Percentiles rank a stretch among this genome's conserved stretches.
Evolutionary conservation across 2,797 vertebrate genomes (phyloP).

Genomic region (Trichosurus vulpecula): DNA sequence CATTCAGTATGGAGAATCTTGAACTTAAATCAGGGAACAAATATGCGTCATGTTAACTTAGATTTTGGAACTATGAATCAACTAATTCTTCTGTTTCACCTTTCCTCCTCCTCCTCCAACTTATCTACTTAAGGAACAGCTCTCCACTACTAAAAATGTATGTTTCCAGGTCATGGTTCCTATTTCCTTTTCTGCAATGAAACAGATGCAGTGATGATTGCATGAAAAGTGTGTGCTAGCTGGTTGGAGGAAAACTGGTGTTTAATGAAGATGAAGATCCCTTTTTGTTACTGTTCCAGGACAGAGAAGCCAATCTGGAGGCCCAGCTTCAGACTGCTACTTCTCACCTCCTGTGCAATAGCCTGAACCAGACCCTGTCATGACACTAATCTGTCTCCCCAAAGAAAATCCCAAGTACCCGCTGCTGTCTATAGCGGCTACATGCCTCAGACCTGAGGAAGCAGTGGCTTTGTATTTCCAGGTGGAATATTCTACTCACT

Average conservation of each 20-base stretch:
- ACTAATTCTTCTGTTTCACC: constrained; percentile 24
- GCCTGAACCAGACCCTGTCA: background rate
- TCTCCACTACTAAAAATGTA: background rate
- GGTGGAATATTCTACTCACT: background rate
- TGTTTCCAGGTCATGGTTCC: background rate
- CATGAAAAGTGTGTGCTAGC: background rate
- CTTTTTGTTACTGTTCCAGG: background rate
- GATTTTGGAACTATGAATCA: constrained; percentile 29
- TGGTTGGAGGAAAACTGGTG: background rate
- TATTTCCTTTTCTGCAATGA: constrained; percentile 17
- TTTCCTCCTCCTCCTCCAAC: constrained; percentile 23
- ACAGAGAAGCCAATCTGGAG: background rate
- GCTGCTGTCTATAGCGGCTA: background rate
- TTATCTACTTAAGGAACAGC: constrained; percentile 19
- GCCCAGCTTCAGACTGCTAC: background rate
- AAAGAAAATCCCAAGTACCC: background rate
- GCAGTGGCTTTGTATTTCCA: background rate
- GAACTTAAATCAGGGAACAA: background rate
- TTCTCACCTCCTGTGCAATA: background rate
- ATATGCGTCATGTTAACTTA: constrained; percentile 20
- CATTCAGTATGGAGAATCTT: background rate
- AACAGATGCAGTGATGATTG: background rate
- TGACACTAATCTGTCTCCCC: background rate
- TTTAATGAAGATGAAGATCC: background rate
- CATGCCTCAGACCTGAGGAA: background rate